A percentile compares a stretch with the other conserved stretches of the same genome.
phyloP scores from a whole-genome alignment of 92 coral and sea anemone species.

The Anthopleura xanthogrammica region DNA sequence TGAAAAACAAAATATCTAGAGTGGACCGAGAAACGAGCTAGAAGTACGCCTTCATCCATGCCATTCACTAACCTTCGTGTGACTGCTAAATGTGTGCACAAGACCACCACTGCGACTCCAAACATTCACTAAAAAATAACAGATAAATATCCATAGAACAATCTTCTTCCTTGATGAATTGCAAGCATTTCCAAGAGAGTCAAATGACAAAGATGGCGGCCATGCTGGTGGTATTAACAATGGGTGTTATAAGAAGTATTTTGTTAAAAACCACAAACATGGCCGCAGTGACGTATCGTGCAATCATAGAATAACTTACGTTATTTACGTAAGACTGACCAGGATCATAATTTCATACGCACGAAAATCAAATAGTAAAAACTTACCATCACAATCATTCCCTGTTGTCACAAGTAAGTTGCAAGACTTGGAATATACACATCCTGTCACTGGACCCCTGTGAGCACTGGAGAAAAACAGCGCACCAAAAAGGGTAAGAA shows the following conservation, averaged over 20 bases:
- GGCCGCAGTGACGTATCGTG: background rate
- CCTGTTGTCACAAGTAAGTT: slow-evolving; percentile 88
- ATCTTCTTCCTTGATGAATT: no score
- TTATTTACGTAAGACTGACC: background rate
- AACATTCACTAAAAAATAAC: slow-evolving; percentile 43
- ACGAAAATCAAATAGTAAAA: background rate
- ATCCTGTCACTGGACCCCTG: slow-evolving; percentile 93
- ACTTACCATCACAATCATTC: slow-evolving; percentile 88
- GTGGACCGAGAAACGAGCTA: no score
- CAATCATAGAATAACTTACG: background rate
- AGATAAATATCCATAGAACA: background rate
- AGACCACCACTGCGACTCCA: slow-evolving; percentile 86
- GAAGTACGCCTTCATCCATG: no score
- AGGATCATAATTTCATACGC: background rate
- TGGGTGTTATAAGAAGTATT: no score
- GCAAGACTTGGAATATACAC: slow-evolving; percentile 92
- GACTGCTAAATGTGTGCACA: slow-evolving; percentile 77
- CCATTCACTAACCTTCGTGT: slow-evolving; percentile 57
- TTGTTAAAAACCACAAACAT: no score
- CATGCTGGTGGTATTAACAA: no score
- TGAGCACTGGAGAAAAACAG: slow-evolving; percentile 68
- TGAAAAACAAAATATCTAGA: no score
- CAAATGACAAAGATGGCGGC: no score
- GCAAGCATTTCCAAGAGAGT: no score
- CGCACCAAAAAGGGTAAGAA: background rate